Evolutionary conservation across 2,888 invertebrate genomes (phyloP), one percentile per base, ranked within the genome.

Genomic region (Temnothorax ravouxi): DNA sequence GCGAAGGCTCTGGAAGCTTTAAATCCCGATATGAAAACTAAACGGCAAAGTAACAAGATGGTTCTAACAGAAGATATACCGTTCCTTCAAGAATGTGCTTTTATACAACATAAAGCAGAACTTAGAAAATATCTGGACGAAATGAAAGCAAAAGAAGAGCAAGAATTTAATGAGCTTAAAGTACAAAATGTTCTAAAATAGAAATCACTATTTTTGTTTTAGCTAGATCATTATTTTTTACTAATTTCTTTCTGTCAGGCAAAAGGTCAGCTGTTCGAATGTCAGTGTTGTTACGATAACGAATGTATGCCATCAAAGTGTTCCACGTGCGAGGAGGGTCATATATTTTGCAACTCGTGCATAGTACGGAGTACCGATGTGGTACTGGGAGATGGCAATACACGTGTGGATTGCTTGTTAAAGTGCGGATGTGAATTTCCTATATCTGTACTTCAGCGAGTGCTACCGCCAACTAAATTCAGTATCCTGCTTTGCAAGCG

Each of bases 221-320:
- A 54, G 18, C n/a, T 29, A 25, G 25, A 72, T 59, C 21, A 52
- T 47, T 6, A 66, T 77, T 84, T 47, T 41, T 2, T n/a, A 15
- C 85, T 61, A 79, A 56, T 72, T 52, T 69, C 3, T 84, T 88
- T 81, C n/a, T 62, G 95, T 18, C 89, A 94, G 92, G 84, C 76
- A 52, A 91, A 87, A 18, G 93, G 94, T 47, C 91, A 93, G 62
- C 92, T 96, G 44, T 74, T 94, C 9, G 95, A 95, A 83, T 97
- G 97, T 91, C 93, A 93, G 41, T 96, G 96, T 90, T 96, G 97
- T 88, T 96, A 87, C 86, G 96, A 96, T 67, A 95, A 95, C 67
- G 96, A 96, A 62, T 93, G 92, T 62, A 80, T 94, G 79, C 93
- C 93, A 11, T 91, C 92, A 1, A 93, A 93, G 84, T 92, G 92